phyloP scores from a whole-genome alignment of 2,113 vertebrate species.

The Pachycephala philippinensis region DNA sequence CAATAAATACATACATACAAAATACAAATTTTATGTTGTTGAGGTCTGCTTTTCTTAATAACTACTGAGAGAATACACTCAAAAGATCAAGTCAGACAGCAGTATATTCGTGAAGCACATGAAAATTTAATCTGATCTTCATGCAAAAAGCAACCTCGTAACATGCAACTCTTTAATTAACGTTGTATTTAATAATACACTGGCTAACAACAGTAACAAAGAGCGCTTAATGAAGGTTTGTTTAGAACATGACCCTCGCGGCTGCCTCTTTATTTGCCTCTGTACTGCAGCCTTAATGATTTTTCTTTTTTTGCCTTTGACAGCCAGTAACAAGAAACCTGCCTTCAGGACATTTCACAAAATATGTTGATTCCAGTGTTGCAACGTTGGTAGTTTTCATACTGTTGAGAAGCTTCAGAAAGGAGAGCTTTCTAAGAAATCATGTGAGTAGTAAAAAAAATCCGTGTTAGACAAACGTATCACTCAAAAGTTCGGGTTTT shows the following conservation, averaged over 20 bases:
- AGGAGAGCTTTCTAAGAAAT: slow-evolving; percentile 14
- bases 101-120: not conserved
- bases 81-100: not conserved
- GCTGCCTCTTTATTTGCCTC: not conserved
- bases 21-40: not conserved
- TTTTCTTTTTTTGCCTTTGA: not conserved
- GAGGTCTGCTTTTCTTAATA: not conserved
- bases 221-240: slow-evolving; percentile 9
- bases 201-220: slow-evolving; percentile 17
- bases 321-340: not conserved
- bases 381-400: not conserved
- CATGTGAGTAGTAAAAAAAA: not conserved
- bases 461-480: not conserved
- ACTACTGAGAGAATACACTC: not conserved
- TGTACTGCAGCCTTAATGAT: not conserved
- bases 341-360: not conserved
- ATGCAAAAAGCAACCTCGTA: not conserved
- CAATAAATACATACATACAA: not conserved
- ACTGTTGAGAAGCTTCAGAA: not conserved
- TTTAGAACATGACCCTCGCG: not conserved
- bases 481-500: not conserved
- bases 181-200: not conserved
- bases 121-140: slow-evolving; percentile 11
- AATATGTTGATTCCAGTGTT: not conserved
- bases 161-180: slow-evolving; percentile 12